Conservation (phyloP, 2,797 vertebrate genomes). For the Malacoraja senta region DNA sequence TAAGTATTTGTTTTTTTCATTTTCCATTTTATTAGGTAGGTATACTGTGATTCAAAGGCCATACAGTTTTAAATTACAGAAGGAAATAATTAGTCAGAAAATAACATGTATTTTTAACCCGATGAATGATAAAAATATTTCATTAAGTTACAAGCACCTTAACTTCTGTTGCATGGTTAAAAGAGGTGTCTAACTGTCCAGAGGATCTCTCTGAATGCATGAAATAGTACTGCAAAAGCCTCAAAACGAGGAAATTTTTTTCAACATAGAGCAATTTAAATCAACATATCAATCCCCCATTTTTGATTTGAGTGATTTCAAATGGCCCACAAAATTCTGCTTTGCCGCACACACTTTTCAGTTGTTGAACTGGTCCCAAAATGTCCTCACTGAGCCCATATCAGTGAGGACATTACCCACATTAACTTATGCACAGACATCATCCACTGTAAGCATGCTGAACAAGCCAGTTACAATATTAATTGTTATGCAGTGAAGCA, state of each 20-base stretch:
- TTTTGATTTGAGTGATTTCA: too few species aligned
- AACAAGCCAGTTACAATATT: too few species aligned
- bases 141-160: conserved; percentile 53
- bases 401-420: too few species aligned
- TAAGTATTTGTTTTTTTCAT: background rate
- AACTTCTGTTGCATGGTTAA: conserved; percentile 51
- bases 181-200: conserved; percentile 48
- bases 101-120: conserved; percentile 43
- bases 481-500: too few species aligned
- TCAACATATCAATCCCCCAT: too few species aligned
- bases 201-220: conserved; percentile 48
- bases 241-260: conserved; percentile 43
- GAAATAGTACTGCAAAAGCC: conserved; percentile 46
- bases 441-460: too few species aligned
- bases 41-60: conserved; percentile 41
- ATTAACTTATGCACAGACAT: too few species aligned
- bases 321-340: too few species aligned
- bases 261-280: too few species aligned
- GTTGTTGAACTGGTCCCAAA: too few species aligned
- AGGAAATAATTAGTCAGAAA: conserved; percentile 21
- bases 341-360: too few species aligned
- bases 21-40: conserved; percentile 38
- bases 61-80: conserved; percentile 14
- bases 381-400: too few species aligned
- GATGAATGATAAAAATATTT: conserved; percentile 47